phyloP scores from a whole-genome alignment of 2,888 invertebrate genomes.

The Cryptosula pallasiana region DNA sequence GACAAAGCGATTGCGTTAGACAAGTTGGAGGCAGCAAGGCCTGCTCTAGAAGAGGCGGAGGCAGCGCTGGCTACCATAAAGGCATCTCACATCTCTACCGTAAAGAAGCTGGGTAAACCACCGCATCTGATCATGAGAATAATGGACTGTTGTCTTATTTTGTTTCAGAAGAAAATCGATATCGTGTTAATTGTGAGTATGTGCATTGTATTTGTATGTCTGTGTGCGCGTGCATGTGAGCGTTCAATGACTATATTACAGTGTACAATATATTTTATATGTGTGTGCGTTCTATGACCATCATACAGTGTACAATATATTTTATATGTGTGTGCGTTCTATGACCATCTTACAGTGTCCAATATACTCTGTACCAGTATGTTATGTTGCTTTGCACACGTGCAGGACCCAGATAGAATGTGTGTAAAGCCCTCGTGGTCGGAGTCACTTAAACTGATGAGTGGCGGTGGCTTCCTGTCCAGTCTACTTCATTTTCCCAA shows the following conservation, averaged over 20 bases:
- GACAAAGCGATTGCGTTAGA: conserved; percentile 45
- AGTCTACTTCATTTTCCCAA: conserved; percentile 40
- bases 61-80: conserved; percentile 55
- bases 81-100: conserved; percentile 49
- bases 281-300: no score
- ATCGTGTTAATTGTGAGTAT: conserved; percentile 29
- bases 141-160: conserved; percentile 50
- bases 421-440: conserved; percentile 89
- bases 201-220: no score
- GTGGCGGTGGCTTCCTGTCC: conserved; percentile 74
- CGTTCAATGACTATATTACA: no score
- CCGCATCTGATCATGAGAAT: conserved; percentile 53
- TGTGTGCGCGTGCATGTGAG: no score
- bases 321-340: no score
- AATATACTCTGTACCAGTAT: no score
- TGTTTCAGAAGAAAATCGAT: conserved; percentile 48
- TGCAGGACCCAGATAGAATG: conserved; percentile 70
- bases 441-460: conserved; percentile 94
- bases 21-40: conserved; percentile 48
- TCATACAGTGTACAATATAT: no score
- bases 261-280: no score
- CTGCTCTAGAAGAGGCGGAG: conserved; percentile 49
- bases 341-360: no score
- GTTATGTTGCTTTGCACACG: no score
- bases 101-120: conserved; percentile 52